These are phyloP conservation scores for Catostomus latipinnis DNA, from an alignment of 2,797 vertebrate genomes.

Conservation along the genomic window DNA sequence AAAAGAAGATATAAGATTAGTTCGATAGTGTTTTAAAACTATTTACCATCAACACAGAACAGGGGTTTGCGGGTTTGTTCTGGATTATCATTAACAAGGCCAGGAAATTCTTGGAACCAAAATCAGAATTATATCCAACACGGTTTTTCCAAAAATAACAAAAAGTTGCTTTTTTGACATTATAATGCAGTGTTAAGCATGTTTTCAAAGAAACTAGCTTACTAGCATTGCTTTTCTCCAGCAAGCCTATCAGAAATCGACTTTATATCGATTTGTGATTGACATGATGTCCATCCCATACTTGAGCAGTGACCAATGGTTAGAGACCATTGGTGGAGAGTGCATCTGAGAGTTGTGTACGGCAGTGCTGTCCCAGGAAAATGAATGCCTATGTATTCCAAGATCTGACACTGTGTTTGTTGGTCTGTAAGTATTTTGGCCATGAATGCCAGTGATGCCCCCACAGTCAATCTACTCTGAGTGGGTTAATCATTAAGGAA, in stretches of 20 bases:
- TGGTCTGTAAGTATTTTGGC: not conserved
- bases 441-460: not conserved
- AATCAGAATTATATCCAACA: not conserved
- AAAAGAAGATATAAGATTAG: too few species aligned
- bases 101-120: not conserved
- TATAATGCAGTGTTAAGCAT: not conserved
- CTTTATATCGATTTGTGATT: too few species aligned
- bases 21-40: not conserved
- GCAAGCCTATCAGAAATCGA: too few species aligned
- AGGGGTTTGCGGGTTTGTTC: not conserved
- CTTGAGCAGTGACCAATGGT: too few species aligned
- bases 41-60: not conserved
- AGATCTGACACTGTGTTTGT: not conserved
- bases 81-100: not conserved
- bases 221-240: too few species aligned
- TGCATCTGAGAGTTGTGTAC: too few species aligned
- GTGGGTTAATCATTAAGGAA: conserved; percentile 62
- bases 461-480: not conserved
- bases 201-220: not conserved
- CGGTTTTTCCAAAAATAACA: not conserved
- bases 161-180: not conserved
- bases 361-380: not conserved
- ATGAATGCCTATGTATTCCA: not conserved
- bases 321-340: too few species aligned
- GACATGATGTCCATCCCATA: too few species aligned